Evolutionary conservation across 2,797 vertebrate species (phyloP).

Genomic region (Erithacus rubecula): DNA sequence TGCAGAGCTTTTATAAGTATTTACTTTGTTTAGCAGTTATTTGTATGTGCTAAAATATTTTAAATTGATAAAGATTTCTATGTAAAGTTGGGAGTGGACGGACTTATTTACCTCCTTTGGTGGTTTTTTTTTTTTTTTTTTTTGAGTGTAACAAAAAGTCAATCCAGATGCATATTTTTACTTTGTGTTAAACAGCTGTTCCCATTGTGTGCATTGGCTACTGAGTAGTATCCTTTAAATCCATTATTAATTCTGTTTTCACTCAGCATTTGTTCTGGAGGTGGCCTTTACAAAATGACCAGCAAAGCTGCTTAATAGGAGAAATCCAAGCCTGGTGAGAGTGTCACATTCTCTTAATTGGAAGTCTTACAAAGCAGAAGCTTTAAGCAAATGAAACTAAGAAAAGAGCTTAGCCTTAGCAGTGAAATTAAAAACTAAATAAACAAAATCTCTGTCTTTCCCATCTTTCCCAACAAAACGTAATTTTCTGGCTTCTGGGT

Average conservation of each 20-base stretch:
- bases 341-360: slow-evolving; percentile 4
- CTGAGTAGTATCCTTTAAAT: background rate
- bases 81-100: background rate
- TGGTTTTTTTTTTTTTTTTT: background rate
- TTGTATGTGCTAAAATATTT: background rate
- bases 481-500: background rate
- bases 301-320: slow-evolving; percentile 16
- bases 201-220: background rate
- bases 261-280: background rate
- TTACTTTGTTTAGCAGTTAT: background rate
- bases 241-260: background rate
- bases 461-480: fast-evolving
- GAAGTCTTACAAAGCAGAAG: background rate
- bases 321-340: background rate
- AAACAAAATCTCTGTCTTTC: background rate
- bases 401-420: background rate
- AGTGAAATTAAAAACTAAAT: background rate
- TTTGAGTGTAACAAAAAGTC: background rate
- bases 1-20: background rate
- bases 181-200: background rate
- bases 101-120: background rate
- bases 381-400: background rate
- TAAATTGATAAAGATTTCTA: background rate
- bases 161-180: background rate
- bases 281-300: slow-evolving; percentile 20